Evolutionary conservation across 2,888 invertebrate genomes (phyloP), one percentile per base, ranked within the genome.

Genomic region (Merodon equestris): DNA sequence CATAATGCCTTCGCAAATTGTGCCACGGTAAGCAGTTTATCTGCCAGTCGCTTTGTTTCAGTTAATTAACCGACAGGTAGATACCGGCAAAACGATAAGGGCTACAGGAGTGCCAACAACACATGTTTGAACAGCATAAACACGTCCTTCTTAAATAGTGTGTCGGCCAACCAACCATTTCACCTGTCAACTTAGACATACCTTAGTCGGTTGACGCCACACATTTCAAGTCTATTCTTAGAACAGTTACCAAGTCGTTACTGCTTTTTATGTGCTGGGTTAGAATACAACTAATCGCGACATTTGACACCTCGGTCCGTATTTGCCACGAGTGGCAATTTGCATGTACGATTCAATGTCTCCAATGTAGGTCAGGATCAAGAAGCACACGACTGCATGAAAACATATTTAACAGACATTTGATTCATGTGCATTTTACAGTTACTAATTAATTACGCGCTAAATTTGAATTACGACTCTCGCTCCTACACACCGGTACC

Each of bases 361-460:
- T 54, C 4, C 1, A 13, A 77, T 73, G 57, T 77, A 53, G 77
- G 77, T 72, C 77, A 77, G 77, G 73, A 73, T 77, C 40, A 40
- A n/a, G 40, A n/a, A n/a, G 5, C 40, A 40, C 40, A 40, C 40
- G 40, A 40, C 10, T 27, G 27, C 27, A 27, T 27, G 27, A 27
- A 7, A 27, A 27, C 27, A 27, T 27, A 27, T 7, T 27, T 10
- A 40, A 3, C 9, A 3, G 3, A 9, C 9, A 10, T n/a, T 40
- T 10, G 40, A 10, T 40, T 40, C 10, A 5, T 40, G 3, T n/a
- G 40, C n/a, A n/a, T 45, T 73, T 74, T 64, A 68, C 79, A 54
- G 79, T 70, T 70, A 70, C 74, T 70, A 74, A 74, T 79, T 79
- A 79, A 79, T 79, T 64, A 74, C 64, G 68, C 64, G 68, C 64